Conservation (phyloP, 1,140 invertebrate genomes). For the Pomacea maculata region DNA sequence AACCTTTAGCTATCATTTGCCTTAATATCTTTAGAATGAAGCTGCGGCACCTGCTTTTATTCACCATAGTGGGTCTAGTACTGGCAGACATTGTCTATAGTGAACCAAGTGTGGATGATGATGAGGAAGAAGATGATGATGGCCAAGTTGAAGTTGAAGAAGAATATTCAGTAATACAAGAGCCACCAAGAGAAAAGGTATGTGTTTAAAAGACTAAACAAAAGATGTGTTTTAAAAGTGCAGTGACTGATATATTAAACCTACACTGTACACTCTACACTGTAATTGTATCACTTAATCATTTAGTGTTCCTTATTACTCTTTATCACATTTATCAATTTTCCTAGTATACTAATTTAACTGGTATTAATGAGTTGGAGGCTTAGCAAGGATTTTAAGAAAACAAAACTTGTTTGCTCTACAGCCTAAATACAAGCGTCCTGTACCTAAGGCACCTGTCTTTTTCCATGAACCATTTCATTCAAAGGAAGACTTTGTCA, state of each 20-base stretch:
- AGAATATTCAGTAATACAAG: conserved; percentile 18
- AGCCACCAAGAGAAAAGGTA: conserved; percentile 28
- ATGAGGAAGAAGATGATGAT: conserved; percentile 31
- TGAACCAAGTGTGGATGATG: conserved; percentile 18
- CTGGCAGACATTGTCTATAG: conserved; percentile 14
- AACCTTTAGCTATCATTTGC: not conserved
- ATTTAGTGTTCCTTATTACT: not conserved
- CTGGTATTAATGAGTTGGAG: not conserved
- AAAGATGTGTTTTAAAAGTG: not conserved
- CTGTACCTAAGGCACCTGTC: conserved; percentile 67
- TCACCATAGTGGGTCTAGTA: conserved; percentile 4
- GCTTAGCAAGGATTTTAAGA: not conserved
- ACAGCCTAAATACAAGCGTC: conserved; percentile 50
- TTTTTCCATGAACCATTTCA: conserved; percentile 92
- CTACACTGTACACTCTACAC: not conserved
- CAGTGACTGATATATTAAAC: not conserved
- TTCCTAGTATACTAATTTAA: not conserved
- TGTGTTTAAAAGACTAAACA: not conserved
- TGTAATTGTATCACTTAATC: not conserved
- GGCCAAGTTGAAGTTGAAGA: conserved; percentile 32
- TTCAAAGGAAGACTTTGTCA: conserved; percentile 77
- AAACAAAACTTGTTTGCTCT: conserved; percentile 27
- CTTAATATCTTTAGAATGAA: conserved; percentile 20
- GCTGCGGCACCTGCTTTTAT: conserved; percentile 9
- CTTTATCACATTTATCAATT: not conserved